Evolutionary conservation across 2,113 vertebrate genomes (phyloP).

Genomic region (Tupaia chinensis): DNA sequence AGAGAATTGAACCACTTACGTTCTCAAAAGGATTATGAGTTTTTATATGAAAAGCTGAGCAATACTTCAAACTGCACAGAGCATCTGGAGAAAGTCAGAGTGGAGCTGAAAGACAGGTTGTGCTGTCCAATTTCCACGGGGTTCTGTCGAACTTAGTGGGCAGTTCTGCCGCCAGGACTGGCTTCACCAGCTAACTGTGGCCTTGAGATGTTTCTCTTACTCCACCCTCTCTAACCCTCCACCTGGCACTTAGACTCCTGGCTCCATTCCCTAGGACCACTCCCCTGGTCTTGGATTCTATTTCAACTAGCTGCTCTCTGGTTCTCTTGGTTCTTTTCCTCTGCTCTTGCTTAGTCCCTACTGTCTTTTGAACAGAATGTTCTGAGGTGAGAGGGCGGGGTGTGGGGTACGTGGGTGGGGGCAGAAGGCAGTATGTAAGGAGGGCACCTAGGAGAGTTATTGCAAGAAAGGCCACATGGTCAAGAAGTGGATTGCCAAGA

Average conservation of each 20-base stretch:
- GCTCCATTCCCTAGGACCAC: not conserved
- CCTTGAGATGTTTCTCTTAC: not conserved
- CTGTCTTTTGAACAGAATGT: not conserved
- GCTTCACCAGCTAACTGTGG: too few relatives aligned
- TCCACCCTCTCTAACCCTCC: not conserved
- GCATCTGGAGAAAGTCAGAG: not conserved
- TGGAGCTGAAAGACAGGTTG: not conserved
- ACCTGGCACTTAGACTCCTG: not conserved
- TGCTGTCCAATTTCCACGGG: not conserved
- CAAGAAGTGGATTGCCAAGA: not conserved
- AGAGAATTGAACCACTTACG: not conserved
- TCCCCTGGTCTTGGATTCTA: not conserved
- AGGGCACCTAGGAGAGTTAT: not conserved
- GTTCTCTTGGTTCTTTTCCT: not conserved
- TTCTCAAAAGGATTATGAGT: not conserved
- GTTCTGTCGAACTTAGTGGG: not conserved
- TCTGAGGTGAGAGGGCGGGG: not conserved
- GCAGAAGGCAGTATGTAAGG: not conserved
- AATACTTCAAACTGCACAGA: not conserved
- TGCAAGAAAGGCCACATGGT: not conserved
- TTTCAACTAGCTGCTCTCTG: not conserved
- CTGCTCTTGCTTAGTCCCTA: not conserved
- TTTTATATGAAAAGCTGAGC: not conserved
- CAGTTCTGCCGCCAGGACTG: too few relatives aligned
- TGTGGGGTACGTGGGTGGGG: not conserved